Evolutionary conservation across 2,888 invertebrate genomes (phyloP).

Genomic region (Phortica okadai): DNA sequence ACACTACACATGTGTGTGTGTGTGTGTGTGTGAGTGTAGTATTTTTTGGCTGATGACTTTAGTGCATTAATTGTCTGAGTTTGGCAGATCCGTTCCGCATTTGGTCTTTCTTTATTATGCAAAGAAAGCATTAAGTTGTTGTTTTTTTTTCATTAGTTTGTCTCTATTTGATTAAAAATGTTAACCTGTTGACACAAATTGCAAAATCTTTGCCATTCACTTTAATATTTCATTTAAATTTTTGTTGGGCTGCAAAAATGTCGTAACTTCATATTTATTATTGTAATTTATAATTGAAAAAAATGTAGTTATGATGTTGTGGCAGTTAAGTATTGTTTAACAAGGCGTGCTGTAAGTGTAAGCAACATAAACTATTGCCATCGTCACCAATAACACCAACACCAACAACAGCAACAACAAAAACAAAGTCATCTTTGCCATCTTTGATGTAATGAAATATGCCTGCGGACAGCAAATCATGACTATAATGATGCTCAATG

Average conservation of each 20-base stretch:
- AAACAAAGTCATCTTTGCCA: not conserved
- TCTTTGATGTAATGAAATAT: conserved; percentile 15
- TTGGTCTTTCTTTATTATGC: not conserved
- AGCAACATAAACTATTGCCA: not conserved
- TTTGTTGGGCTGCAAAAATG: not conserved
- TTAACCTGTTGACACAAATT: conserved; percentile 21
- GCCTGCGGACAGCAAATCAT: not conserved
- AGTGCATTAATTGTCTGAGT: not conserved
- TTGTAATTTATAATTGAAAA: not conserved
- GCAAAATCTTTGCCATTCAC: conserved; percentile 15
- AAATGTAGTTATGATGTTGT: not conserved
- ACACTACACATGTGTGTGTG: not conserved
- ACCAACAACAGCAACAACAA: not conserved
- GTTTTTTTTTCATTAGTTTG: no score
- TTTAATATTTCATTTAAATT: conserved; percentile 18
- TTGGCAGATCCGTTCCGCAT: not conserved
- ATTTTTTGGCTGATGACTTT: not conserved
- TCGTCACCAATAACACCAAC: not conserved
- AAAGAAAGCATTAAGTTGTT: not conserved
- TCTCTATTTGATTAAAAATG: not conserved
- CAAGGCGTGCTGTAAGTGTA: not conserved
- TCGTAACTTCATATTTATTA: not conserved
- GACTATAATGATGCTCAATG: not conserved
- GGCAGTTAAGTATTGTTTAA: not conserved
- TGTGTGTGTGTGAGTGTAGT: not conserved